These are phyloP conservation scores for Ceramica pisi DNA, from an alignment of 2,888 invertebrate species.

Conservation along the genomic window DNA sequence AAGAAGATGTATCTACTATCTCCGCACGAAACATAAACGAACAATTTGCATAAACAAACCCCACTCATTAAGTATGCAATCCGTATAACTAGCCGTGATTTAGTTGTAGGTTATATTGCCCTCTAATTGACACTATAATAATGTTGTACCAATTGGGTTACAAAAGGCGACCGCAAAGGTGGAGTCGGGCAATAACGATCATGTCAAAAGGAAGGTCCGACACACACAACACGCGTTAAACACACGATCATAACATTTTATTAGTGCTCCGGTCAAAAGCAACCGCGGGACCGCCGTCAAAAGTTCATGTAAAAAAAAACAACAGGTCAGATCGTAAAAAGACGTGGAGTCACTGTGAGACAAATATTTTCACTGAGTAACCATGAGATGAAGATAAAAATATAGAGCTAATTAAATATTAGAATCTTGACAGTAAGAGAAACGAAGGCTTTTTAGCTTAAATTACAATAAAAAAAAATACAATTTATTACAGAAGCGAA, in stretches of 20 bases:
- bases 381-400: conserved; percentile 73
- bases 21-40: conserved; percentile 63
- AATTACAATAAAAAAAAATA: conserved; percentile 7
- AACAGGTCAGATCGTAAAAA: conserved; percentile 89
- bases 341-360: conserved; percentile 85
- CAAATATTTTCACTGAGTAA: conserved; percentile 78
- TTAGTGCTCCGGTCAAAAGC: conserved; percentile 90
- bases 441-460: conserved; percentile 21
- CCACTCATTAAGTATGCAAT: conserved; percentile 69
- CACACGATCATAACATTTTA: conserved; percentile 91
- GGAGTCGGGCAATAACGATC: conserved; percentile 88
- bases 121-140: conserved; percentile 89
- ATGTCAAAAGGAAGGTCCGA: conserved; percentile 90
- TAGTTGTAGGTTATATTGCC: conserved; percentile 84
- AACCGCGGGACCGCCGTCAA: conserved; percentile 88
- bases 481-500: not conserved
- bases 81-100: conserved; percentile 82
- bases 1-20: conserved; percentile 74
- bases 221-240: conserved; percentile 90
- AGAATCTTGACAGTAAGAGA: conserved; percentile 51
- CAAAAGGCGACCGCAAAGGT: conserved; percentile 89
- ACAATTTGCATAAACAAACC: conserved; percentile 78
- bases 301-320: conserved; percentile 87
- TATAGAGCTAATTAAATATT: conserved; percentile 64
- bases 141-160: conserved; percentile 86